Evolutionary conservation across 2,888 invertebrate genomes (phyloP).

Genomic region (Melanostoma mellinum): DNA sequence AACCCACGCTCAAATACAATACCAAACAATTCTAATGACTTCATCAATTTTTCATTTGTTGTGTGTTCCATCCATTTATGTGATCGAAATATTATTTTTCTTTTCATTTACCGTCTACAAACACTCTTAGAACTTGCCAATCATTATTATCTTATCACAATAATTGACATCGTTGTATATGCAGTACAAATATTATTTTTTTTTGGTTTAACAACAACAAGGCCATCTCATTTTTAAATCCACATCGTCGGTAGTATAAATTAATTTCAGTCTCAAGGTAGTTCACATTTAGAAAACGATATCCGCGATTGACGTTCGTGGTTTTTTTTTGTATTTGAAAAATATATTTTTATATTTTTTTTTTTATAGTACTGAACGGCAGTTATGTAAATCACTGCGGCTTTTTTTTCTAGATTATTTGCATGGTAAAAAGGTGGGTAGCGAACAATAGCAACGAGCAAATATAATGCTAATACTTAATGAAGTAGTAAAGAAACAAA

Average conservation of each 20-base stretch:
- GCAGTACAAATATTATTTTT: constrained; percentile 28
- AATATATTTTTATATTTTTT: constrained; percentile 13
- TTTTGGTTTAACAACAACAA: constrained; percentile 23
- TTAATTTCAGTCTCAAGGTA: constrained; percentile 53
- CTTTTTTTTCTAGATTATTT: constrained; percentile 22
- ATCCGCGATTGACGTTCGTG: constrained; percentile 34
- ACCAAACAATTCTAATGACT: constrained; percentile 19
- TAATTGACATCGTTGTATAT: constrained; percentile 35
- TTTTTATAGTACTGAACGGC: constrained; percentile 27
- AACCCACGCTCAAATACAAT: constrained; percentile 28
- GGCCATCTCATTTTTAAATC: constrained; percentile 38
- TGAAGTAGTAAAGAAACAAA: constrained; percentile 27
- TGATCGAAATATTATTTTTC: no score
- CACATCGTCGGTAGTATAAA: constrained; percentile 38
- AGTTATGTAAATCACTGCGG: constrained; percentile 55
- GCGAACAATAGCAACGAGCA: constrained; percentile 7
- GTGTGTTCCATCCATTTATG: neutral
- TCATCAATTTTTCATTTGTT: constrained; percentile 20
- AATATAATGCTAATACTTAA: constrained; percentile 39
- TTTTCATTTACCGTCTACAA: constrained; percentile 1
- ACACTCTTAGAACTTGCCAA: constrained; percentile 31
- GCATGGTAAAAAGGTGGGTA: constrained; percentile 28
- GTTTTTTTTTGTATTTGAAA: constrained; percentile 25
- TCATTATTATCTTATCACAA: constrained; percentile 63
- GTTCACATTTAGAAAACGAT: constrained; percentile 41